Evolutionary conservation across 2,888 invertebrate species (phyloP), one percentile per base, ranked within the genome.

Genomic region (Nephrotoma appendiculata): DNA sequence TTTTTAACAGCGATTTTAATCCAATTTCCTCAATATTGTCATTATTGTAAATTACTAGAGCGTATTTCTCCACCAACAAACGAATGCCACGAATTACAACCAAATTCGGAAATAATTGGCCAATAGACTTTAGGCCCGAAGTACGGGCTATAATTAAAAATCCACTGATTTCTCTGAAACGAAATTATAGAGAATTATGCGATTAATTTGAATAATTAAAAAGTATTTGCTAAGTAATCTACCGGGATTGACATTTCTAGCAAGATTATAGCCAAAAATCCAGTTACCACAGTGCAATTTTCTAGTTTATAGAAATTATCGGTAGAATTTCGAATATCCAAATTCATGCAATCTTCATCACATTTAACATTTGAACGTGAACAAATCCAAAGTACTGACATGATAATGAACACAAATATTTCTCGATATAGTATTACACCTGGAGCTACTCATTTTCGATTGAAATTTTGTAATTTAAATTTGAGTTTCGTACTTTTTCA

Each of bases 81-180:
- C 93, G 93, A 15, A 44, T 31, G 0, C 99, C 99, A 84, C 98
- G 93, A 88, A 99, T 98, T 86, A 98, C 94, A 57, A 95, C 93
- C 89, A 99, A 92, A 91, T 96, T 97, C 0, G 99, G 99, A 89
- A 99, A 98, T 85, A 99, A 91, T 86, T 93, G 91, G 0, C 94
- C 93, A 2, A 98, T 91, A 1, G 94, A 94, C 57, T 92, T 93
- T 87, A 99, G 90, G 0, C 95, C 95, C n/a, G 92, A 92, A 7
- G 96, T 95, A 86, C 96, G 93, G 90, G 95, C 97, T 48, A 98
- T 90, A n/a, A 98, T 91, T 84, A 98, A 90, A 90, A 94, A 96
- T 41, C 96, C 98, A 11, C 96, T 97, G 88, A 98, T 95, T 92
- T 98, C 97, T 87, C 94, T 90, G 19, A 43, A 43, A 86, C 12